Evolutionary conservation across 2,797 vertebrate species (phyloP), one percentile per base, ranked within the genome.

Genomic region (Poeciliopsis turneri): DNA sequence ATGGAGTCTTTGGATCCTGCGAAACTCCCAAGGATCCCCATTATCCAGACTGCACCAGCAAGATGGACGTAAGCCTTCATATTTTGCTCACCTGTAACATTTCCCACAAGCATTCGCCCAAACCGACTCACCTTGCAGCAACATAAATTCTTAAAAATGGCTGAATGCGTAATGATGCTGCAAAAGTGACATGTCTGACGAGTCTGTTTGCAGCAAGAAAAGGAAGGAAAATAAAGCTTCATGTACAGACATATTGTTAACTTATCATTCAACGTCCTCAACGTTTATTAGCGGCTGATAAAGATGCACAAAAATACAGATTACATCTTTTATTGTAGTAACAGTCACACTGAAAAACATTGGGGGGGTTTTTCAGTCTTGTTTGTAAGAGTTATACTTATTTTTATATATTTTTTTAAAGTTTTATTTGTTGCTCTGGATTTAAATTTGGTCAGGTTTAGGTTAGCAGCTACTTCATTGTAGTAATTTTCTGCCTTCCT

Each of bases 21-120:
- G 98, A 98, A 85, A 95, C 96, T 39, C 97, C 98, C 80, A 97
- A 97, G 90, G 97, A 99, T 87, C 97, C 96, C 66, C 96, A 92
- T 80, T 99, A 96, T 89, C 97, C 98, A 1, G 97, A 99, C 93
- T 99, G 98, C 47, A 89, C 95, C 72, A 96, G 96, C 88, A 99
- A 99, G 94, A 96, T 99, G 85, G 98, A 99, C 95, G 97, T 98
- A 94, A 96, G 96, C 96, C 74, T 79, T 72, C 20, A 70, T 76
- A 77, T 87, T 80, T 80, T 70, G 74, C 69, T 84, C 55, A 43
- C 49, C 45, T 72, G 64, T 47, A 75, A 25, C 33, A 18, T 74
- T 75, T 77, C 25, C 45, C 82, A 43, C 64, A 41, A 64, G 20
- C 55, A 76, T 64, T 75, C 51, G 46, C 46, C 77, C 49, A 46